Base-by-base conservation (phyloP, 2,797 vertebrate genomes). In the Pseudochirops corinnae region DNA sequence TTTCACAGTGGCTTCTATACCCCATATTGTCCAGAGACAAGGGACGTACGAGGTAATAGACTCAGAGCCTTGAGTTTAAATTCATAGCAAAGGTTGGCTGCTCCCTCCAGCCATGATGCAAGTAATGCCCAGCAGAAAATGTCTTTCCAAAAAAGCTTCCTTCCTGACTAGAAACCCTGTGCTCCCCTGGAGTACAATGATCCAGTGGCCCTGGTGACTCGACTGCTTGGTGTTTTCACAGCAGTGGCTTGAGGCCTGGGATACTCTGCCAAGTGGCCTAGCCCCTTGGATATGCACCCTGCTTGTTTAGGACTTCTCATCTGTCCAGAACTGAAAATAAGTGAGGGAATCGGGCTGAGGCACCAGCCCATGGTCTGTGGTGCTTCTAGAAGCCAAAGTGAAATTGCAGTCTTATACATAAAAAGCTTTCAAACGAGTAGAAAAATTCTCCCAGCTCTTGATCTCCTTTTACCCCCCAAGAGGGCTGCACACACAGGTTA, bases 311-410 rank as follows among this genome's bases (percentile, higher is more conserved):
- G 24, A 58, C 90, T 92, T 87, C 39, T 87, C 10, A 5, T 87
- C 74, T 87, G 53, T 12, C 18, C 55, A 67, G 33, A 50, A 92
- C 33, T 16, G 10, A 55, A 46, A 60, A 39, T 53, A 9, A 24
- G 6, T 3, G 16, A 57, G 21, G 26, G 56, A 28, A 14, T 7
- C 0, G 29, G 21, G n/a, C 28, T 56, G 55, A 55, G 39, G 50
- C n/a, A 39, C 60, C 3, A 52, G 90, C 14, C 21, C 29, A 4
- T 1, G 0, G 29, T 56, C 55, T 0, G 0, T 33, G 55, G 52
- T 26, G 39, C 39, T 60, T 56, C 56, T 9, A 10, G 87, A 24
- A 6, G 0, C 33, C 39, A 62, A 29, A 92, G 2, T 26, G 28
- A 91, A 92, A 18, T 53, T 62, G 39, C 87, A 57, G 28, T 28